These are phyloP conservation scores for Caenorhabditis parvicauda DNA, from an alignment of 2,888 invertebrate genomes.

Conservation along the genomic window DNA sequence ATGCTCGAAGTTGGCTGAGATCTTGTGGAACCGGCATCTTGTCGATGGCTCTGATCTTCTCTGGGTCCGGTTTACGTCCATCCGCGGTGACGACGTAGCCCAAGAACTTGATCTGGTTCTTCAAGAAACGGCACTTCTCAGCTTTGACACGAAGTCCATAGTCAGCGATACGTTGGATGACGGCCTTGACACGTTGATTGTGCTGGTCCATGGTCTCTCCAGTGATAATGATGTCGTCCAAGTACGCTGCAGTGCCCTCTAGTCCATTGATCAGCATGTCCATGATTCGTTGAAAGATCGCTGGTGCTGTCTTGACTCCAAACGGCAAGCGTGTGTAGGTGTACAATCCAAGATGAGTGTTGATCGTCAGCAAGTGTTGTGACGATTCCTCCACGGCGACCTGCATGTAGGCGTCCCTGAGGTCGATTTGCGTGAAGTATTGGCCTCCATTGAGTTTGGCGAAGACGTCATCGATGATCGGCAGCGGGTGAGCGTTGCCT, in stretches of 20 bases:
- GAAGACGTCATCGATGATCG: too few species aligned
- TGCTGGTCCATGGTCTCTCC: constrained; percentile 22
- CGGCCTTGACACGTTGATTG: constrained; percentile 5
- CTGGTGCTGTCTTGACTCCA: constrained; percentile 41
- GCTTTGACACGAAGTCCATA: constrained; percentile 29
- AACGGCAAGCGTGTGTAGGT: constrained; percentile 38
- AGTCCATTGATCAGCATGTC: constrained; percentile 32
- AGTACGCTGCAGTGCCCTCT: constrained; percentile 18
- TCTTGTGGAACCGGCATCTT: too few species aligned
- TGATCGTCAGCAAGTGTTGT: constrained; percentile 30
- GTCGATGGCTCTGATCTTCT: constrained; percentile 28
- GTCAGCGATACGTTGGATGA: constrained; percentile 21
- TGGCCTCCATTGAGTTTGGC: too few species aligned
- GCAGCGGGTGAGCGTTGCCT: too few species aligned
- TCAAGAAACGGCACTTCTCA: constrained; percentile 36
- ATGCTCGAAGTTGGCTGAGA: too few species aligned
- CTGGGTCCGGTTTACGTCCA: constrained; percentile 24
- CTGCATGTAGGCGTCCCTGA: too few species aligned
- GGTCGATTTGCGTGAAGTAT: too few species aligned
- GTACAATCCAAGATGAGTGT: constrained; percentile 41
- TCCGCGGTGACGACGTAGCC: constrained; percentile 25
- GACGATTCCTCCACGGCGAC: too few species aligned
- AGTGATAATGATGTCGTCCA: constrained; percentile 37
- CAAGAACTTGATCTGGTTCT: constrained; percentile 23
- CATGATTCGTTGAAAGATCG: constrained; percentile 36